These are phyloP conservation scores for Colletes collaris DNA, from an alignment of 2,888 invertebrate species.

Conservation along the genomic window DNA sequence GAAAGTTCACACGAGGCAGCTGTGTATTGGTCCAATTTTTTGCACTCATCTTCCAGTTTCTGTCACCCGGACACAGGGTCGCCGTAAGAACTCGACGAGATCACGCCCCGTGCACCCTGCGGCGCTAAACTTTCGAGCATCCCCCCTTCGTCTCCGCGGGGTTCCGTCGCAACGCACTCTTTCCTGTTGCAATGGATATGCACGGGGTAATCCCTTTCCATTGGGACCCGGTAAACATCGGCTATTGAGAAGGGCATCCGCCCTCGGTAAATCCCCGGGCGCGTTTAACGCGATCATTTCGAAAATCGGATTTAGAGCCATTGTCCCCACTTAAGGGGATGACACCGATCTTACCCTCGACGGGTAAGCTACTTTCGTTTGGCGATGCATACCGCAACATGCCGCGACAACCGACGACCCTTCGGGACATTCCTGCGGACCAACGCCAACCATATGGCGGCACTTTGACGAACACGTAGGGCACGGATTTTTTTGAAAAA, in stretches of 20 bases:
- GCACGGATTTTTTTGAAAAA: too few relatives aligned
- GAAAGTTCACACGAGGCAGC: not conserved
- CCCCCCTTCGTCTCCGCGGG: slow-evolving; percentile 56
- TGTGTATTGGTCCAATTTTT: not conserved
- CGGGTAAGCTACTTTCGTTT: slow-evolving; percentile 71
- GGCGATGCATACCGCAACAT: slow-evolving; percentile 76
- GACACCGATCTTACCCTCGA: slow-evolving; percentile 71
- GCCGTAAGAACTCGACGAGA: slow-evolving; percentile 51
- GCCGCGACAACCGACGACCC: slow-evolving; percentile 62
- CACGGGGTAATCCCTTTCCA: slow-evolving; percentile 73
- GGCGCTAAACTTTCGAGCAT: slow-evolving; percentile 42
- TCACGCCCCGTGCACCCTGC: slow-evolving; percentile 63
- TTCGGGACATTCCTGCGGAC: slow-evolving; percentile 28
- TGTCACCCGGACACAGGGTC: slow-evolving; percentile 31
- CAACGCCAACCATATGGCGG: slow-evolving; percentile 28
- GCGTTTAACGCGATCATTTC: slow-evolving; percentile 81
- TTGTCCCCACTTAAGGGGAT: slow-evolving; percentile 74
- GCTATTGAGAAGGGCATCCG: slow-evolving; percentile 68
- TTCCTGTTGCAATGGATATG: slow-evolving; percentile 58
- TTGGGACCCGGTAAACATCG: slow-evolving; percentile 74
- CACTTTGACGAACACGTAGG: not conserved
- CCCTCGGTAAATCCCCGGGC: slow-evolving; percentile 72
- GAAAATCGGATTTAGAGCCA: slow-evolving; percentile 79
- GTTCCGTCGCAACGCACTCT: slow-evolving; percentile 49
- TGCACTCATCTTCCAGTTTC: not conserved